These are phyloP conservation scores for Ameiurus melas DNA, from an alignment of 2,113 vertebrate species.

Conservation along the genomic window DNA sequence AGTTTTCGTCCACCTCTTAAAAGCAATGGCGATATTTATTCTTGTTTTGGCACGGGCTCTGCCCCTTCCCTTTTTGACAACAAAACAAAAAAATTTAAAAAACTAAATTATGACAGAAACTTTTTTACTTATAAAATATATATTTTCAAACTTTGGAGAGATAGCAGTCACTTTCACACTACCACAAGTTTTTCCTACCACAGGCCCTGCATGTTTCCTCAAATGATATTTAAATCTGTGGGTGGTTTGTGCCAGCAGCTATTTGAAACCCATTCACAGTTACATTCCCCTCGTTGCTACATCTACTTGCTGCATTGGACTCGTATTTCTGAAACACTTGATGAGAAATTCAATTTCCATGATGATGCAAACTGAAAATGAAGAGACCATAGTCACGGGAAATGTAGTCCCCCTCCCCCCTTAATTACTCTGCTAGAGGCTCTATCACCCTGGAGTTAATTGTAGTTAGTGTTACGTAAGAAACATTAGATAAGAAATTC, in stretches of 20 bases:
- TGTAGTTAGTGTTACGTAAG: slow-evolving; percentile 37
- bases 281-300: slow-evolving; percentile 56
- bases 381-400: slow-evolving; percentile 58
- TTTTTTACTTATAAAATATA: slow-evolving; percentile 58
- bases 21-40: too few relatives aligned
- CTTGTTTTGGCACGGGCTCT: too few relatives aligned
- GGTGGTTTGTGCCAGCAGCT: slow-evolving; percentile 56
- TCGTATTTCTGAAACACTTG: slow-evolving; percentile 47
- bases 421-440: slow-evolving; percentile 75
- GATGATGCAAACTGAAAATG: slow-evolving; percentile 33
- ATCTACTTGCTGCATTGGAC: slow-evolving; percentile 52
- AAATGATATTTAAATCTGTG: slow-evolving; percentile 56
- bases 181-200: slow-evolving; percentile 49
- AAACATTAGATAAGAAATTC: slow-evolving; percentile 41
- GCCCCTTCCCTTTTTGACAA: too few relatives aligned
- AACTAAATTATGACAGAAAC: slow-evolving; percentile 31
- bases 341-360: slow-evolving; percentile 47
- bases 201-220: slow-evolving; percentile 45
- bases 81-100: neutral
- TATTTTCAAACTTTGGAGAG: slow-evolving; percentile 59
- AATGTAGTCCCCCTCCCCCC: slow-evolving; percentile 31
- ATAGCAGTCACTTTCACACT: slow-evolving; percentile 63
- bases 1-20: too few relatives aligned
- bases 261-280: slow-evolving; percentile 60
- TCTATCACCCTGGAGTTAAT: slow-evolving; percentile 86